Conservation (phyloP, 2,888 invertebrate species). For the Coelopa pilipes region DNA sequence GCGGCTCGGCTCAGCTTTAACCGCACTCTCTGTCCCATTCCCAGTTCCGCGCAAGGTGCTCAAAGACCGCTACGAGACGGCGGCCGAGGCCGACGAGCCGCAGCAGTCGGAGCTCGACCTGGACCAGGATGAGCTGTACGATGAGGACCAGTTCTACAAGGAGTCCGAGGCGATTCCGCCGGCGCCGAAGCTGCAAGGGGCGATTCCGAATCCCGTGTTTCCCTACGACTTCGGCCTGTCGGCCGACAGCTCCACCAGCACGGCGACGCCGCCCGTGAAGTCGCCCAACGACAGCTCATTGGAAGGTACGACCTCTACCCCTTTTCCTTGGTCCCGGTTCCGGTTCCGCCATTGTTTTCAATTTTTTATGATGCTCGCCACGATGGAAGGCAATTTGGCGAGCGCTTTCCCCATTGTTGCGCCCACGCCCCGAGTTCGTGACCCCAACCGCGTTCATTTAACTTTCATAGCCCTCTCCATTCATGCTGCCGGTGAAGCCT, state of each 20-base stretch:
- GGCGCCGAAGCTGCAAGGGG: constrained; percentile 67
- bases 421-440: neutral
- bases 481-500: neutral
- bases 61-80: constrained; percentile 83
- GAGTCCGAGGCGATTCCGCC: constrained; percentile 72
- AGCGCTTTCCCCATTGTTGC: neutral
- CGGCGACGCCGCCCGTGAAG: constrained; percentile 58
- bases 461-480: neutral
- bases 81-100: constrained; percentile 81
- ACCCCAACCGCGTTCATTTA: neutral
- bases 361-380: constrained; percentile 28
- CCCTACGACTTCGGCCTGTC: constrained; percentile 55
- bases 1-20: too few species aligned
- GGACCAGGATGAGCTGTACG: constrained; percentile 69
- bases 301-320: constrained; percentile 55
- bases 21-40: constrained; percentile 43
- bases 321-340: neutral
- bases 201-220: constrained; percentile 57
- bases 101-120: constrained; percentile 69
- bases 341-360: neutral
- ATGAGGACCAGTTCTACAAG: constrained; percentile 70
- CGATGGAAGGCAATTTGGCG: constrained; percentile 6
- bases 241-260: constrained; percentile 51
- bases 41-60: constrained; percentile 85
- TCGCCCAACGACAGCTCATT: constrained; percentile 60